Evolutionary conservation across 2,888 invertebrate genomes (phyloP).

Genomic region (Mayetiola destructor): DNA sequence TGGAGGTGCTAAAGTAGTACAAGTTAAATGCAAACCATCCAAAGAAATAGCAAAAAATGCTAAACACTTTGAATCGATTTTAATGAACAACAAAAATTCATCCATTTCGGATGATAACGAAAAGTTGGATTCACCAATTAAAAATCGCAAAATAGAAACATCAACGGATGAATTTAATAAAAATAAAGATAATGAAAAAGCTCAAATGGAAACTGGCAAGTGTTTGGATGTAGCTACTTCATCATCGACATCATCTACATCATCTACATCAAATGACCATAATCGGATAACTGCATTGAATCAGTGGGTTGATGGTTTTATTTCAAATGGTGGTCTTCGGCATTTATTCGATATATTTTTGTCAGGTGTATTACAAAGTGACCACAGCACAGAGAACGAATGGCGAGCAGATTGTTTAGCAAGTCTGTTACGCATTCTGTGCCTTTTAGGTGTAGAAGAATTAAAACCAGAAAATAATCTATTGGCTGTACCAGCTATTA

Average conservation of each 20-base stretch:
- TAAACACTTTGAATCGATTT: background rate
- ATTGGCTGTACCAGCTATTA: slow-evolving; percentile 58
- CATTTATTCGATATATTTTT: slow-evolving; percentile 85
- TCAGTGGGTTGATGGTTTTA: slow-evolving; percentile 63
- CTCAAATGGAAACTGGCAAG: background rate
- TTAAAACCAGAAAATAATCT: slow-evolving; percentile 34
- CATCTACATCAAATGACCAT: background rate
- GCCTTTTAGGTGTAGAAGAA: slow-evolving; percentile 62
- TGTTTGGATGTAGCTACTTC: no score
- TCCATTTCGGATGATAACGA: background rate
- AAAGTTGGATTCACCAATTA: background rate
- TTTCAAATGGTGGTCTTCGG: slow-evolving; percentile 72
- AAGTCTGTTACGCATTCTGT: slow-evolving; percentile 67
- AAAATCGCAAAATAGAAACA: background rate
- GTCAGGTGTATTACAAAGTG: slow-evolving; percentile 61
- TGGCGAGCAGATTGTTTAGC: slow-evolving; percentile 94
- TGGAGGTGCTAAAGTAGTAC: background rate
- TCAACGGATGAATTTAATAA: background rate
- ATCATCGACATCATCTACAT: background rate
- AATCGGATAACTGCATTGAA: background rate
- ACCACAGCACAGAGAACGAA: slow-evolving; percentile 58
- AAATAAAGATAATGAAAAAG: background rate
- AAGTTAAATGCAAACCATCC: slow-evolving; percentile 6
- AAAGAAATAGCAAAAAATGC: background rate
- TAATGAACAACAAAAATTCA: background rate